A percentile compares a stretch with the other conserved stretches of the same genome.
phyloP scores from a whole-genome alignment of 2,113 vertebrate species.

The Origma solitaria region DNA sequence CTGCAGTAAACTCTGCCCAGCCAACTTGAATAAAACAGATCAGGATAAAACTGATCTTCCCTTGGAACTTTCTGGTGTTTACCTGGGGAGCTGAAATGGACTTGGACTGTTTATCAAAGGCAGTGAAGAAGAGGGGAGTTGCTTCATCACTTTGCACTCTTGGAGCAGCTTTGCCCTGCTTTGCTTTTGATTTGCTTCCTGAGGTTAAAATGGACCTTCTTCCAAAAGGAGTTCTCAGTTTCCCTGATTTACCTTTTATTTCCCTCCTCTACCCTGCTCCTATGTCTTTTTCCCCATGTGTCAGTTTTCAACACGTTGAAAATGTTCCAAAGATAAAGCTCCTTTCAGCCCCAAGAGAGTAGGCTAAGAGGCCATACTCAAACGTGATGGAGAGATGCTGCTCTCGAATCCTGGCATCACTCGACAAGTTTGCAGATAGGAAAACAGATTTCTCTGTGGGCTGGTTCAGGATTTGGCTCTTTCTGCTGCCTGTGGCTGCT shows the following conservation, averaged over 20 bases:
- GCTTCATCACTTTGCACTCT: not conserved
- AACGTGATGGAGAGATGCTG: not conserved
- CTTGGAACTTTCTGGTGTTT: not conserved
- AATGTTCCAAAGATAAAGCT: not conserved
- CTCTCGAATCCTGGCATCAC: not conserved
- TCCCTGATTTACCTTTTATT: not conserved
- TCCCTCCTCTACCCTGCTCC: not conserved
- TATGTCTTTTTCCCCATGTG: not conserved
- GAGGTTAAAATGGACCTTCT: not conserved
- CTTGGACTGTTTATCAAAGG: not conserved
- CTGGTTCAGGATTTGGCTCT: not conserved
- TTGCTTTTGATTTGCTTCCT: not conserved
- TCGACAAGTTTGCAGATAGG: not conserved
- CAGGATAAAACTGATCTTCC: not conserved
- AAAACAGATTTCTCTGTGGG: not conserved
- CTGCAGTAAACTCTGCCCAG: not conserved
- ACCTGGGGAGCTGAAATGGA: not conserved
- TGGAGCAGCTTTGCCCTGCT: not conserved
- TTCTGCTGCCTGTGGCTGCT: not conserved
- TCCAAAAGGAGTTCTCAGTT: not conserved
- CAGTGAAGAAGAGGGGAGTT: not conserved
- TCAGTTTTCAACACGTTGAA: not conserved
- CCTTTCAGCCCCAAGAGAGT: not conserved
- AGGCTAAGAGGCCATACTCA: not conserved
- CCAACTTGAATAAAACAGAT: not conserved